A percentile compares a stretch with the other conserved stretches of the same genome.
phyloP scores from a whole-genome alignment of 2,797 vertebrate genomes.

The Holocentrus rufus region DNA sequence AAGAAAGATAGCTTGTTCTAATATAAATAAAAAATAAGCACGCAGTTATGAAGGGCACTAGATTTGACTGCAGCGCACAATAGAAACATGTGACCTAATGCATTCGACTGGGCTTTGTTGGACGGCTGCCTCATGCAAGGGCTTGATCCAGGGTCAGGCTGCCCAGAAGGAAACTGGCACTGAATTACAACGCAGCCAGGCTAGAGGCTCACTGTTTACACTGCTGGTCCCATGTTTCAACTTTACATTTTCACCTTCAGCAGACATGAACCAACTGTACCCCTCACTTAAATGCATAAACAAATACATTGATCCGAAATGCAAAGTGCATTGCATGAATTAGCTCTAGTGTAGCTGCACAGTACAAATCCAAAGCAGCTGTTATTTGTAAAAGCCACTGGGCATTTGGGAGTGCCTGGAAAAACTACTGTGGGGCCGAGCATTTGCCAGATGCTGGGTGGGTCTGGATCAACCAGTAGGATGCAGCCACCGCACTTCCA shows the following conservation, averaged over 20 bases:
- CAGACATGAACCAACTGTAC: not conserved
- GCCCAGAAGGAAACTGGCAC: constrained; percentile 20
- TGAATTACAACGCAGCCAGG: not conserved
- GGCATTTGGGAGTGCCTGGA: constrained; percentile 61
- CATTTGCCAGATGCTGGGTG: constrained; percentile 70
- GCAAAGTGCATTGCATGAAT: constrained; percentile 8
- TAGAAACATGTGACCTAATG: not conserved
- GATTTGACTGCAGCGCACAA: constrained; percentile 9
- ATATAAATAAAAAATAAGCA: constrained; percentile 7
- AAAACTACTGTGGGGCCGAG: constrained; percentile 34
- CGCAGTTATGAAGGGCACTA: not conserved
- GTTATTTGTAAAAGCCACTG: constrained; percentile 44
- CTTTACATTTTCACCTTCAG: not conserved
- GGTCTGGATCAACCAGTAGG: constrained; percentile 56
- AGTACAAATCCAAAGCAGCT: constrained; percentile 24
- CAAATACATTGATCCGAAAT: constrained; percentile 4
- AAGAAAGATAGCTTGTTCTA: constrained; percentile 37
- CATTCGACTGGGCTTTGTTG: not conserved
- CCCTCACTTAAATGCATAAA: not conserved
- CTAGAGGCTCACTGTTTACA: not conserved
- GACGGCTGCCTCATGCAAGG: constrained; percentile 11
- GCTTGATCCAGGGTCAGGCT: constrained; percentile 2
- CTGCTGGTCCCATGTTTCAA: not conserved
- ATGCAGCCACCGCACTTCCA: constrained; percentile 50
- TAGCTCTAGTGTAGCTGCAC: not conserved